phyloP scores from a whole-genome alignment of 35 echinoderm and acorn worm genomes.

The Eucidaris tribuloides region DNA sequence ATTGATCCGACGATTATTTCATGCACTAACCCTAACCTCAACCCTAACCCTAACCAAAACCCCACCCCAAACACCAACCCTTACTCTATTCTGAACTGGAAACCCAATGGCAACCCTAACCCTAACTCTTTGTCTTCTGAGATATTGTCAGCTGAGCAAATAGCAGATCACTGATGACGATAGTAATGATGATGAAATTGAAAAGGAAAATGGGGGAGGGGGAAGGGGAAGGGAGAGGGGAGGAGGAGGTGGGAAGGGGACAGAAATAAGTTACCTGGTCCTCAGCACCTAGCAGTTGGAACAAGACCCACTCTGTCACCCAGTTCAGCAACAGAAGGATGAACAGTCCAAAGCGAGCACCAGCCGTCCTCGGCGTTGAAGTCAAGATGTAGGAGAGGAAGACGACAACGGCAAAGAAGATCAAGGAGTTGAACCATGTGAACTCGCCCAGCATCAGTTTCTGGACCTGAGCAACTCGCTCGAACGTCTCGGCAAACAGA shows the following conservation, averaged over 20 bases:
- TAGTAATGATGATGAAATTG: background rate
- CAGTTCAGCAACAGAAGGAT: conserved; percentile 46
- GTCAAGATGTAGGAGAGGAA: conserved; percentile 79
- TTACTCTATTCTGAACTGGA: too few relatives aligned
- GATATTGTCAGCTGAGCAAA: background rate
- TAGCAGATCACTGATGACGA: background rate
- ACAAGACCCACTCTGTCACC: conserved; percentile 63
- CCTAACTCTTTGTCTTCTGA: too few relatives aligned
- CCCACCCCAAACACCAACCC: too few relatives aligned
- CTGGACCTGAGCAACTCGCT: conserved; percentile 64
- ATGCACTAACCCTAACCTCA: too few relatives aligned
- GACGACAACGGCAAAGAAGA: conserved; percentile 65
- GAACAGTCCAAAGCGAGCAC: conserved; percentile 77
- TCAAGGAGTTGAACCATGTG: conserved; percentile 80
- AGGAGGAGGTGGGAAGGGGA: too few relatives aligned
- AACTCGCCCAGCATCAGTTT: conserved; percentile 88
- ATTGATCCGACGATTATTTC: too few relatives aligned
- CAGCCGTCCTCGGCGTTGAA: conserved; percentile 64
- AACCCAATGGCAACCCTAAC: too few relatives aligned
- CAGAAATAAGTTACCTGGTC: conserved; percentile 49
- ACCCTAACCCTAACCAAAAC: too few relatives aligned
- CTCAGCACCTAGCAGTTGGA: background rate
- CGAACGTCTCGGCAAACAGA: conserved; percentile 83
- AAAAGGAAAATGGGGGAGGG: background rate
- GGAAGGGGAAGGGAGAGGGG: background rate